Evolutionary conservation across 2,113 vertebrate species (phyloP).

Genomic region (Phycodurus eques): DNA sequence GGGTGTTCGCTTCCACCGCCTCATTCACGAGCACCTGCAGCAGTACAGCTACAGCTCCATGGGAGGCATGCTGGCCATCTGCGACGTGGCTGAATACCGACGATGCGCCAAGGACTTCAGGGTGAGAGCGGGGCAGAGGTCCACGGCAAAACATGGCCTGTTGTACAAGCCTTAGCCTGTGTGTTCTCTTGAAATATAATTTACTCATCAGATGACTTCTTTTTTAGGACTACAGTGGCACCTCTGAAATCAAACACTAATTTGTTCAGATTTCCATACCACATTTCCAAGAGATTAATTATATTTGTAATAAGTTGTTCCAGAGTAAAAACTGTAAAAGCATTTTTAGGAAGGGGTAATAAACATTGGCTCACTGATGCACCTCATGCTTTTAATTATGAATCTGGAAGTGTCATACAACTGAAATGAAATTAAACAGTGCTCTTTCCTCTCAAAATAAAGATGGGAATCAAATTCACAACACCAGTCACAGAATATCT

Average conservation of each 20-base stretch:
- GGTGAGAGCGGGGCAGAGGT: conserved; percentile 60
- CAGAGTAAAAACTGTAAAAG: not conserved
- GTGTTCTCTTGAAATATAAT: not conserved
- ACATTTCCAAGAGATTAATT: not conserved
- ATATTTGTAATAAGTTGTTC: not conserved
- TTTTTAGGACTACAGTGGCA: not conserved
- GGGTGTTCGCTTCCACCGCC: conserved; percentile 95
- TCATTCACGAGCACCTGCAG: conserved; percentile 95
- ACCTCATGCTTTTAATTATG: too few species aligned
- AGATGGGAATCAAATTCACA: too few species aligned
- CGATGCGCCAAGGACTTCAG: conserved; percentile 95
- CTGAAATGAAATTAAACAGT: too few species aligned
- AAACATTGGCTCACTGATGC: too few species aligned
- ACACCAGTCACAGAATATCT: too few species aligned
- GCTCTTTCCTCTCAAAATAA: too few species aligned
- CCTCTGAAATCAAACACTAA: not conserved
- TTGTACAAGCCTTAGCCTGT: conserved; percentile 7
- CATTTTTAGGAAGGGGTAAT: too few species aligned
- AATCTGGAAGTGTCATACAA: too few species aligned
- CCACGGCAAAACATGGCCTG: conserved; percentile 33
- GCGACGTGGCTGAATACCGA: conserved; percentile 95
- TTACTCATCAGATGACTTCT: not conserved
- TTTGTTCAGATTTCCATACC: too few species aligned
- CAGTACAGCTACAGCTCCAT: conserved; percentile 98
- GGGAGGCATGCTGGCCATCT: conserved; percentile 99